phyloP scores from a whole-genome alignment of 1,140 invertebrate species.

The Doryteuthis pealeii region DNA sequence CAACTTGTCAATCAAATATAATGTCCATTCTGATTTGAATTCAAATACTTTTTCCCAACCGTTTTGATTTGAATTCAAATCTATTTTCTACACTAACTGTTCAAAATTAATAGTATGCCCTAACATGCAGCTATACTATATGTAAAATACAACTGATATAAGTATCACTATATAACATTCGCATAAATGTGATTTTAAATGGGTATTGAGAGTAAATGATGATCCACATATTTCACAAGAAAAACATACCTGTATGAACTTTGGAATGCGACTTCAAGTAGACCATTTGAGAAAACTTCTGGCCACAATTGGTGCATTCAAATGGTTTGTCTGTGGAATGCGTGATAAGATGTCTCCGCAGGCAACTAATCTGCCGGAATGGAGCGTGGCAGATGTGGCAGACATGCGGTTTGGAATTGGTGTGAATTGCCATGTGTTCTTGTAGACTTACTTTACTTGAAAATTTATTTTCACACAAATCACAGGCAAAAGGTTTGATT shows the following conservation, averaged over 20 bases:
- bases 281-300: conserved; percentile 46
- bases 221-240: too few species aligned
- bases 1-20: too few species aligned
- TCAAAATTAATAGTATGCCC: too few species aligned
- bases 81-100: too few species aligned
- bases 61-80: too few species aligned
- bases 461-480: conserved; percentile 50
- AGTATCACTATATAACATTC: too few species aligned
- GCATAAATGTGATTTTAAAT: too few species aligned
- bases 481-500: conserved; percentile 54
- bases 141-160: too few species aligned
- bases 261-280: conserved; percentile 56
- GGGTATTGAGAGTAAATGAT: too few species aligned
- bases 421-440: conserved; percentile 51
- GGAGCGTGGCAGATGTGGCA: conserved; percentile 43
- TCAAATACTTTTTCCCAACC: too few species aligned
- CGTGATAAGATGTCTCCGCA: conserved; percentile 47
- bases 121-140: too few species aligned
- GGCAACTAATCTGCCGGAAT: conserved; percentile 53
- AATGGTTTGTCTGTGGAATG: conserved; percentile 47
- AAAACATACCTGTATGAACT: conserved; percentile 49
- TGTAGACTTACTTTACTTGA: conserved; percentile 48
- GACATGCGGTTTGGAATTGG: conserved; percentile 40
- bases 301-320: conserved; percentile 43
- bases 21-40: too few species aligned